These are phyloP conservation scores for Syngnathus rostellatus DNA, from an alignment of 2,797 vertebrate species.

Conservation along the genomic window DNA sequence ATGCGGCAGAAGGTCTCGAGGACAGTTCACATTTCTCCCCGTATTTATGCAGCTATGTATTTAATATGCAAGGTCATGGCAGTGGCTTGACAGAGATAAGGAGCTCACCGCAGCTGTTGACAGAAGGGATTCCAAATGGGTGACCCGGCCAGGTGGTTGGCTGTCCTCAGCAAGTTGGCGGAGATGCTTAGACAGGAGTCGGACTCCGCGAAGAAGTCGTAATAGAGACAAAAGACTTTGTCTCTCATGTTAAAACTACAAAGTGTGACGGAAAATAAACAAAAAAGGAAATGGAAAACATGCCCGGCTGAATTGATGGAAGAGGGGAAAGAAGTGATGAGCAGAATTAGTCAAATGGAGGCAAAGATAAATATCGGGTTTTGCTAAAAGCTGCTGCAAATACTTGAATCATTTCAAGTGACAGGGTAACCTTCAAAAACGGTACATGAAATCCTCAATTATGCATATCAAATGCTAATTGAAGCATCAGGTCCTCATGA, in stretches of 20 bases:
- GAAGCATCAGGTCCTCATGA: conserved; percentile 34
- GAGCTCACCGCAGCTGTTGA: conserved; percentile 36
- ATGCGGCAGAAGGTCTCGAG: conserved; percentile 49
- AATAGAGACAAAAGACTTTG: background rate
- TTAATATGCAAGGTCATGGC: conserved; percentile 45
- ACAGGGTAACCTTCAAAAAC: conserved; percentile 37
- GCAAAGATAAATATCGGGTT: conserved; percentile 10
- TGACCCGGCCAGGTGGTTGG: conserved; percentile 55
- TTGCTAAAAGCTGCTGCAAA: conserved; percentile 18
- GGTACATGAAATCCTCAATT: conserved; percentile 36
- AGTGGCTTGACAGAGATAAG: conserved; percentile 34
- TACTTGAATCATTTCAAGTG: conserved; percentile 44
- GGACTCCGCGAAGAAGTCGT: background rate
- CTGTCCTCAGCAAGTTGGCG: conserved; percentile 11
- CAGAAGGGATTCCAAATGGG: conserved; percentile 10
- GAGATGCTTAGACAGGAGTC: background rate
- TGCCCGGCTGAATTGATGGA: conserved; percentile 21
- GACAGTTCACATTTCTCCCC: conserved; percentile 31
- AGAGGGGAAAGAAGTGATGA: conserved; percentile 29
- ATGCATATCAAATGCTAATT: conserved; percentile 40
- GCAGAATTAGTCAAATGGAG: no score
- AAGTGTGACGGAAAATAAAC: background rate
- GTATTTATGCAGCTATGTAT: conserved; percentile 49
- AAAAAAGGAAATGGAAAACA: background rate
- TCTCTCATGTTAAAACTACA: background rate